Base-by-base conservation (phyloP, 2,797 vertebrate genomes). In the Remorina albescens region DNA sequence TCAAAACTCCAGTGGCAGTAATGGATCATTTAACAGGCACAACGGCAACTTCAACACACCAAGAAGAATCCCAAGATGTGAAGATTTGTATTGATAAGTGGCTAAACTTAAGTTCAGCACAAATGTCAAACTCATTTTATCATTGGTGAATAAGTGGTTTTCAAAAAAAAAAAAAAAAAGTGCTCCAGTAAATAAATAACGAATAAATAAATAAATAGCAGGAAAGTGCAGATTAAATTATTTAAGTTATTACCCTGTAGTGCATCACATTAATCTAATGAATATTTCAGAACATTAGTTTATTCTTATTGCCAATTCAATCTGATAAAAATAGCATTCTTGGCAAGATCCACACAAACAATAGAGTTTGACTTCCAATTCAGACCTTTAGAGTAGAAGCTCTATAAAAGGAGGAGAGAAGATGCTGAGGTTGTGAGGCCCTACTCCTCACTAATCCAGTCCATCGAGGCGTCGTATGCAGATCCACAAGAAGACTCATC, bases 401-500 rank as follows among this genome's bases (percentile, higher is more conserved):
- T 61, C 16, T 10, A 18, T 37, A 15, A 30, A 30, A 54, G 55
- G 42, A 46, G 53, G 25, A 39, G 51, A 63, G 34, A 37, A 39
- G 21, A 46, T 6, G 16, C 13, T 25, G 59, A 70, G 65, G 50
- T 28, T 19, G 13, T 12, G 30, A 30, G 0, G 32, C 58, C 83
- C 92, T 93, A 97, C 89, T 97, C 95, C 88, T 97, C 93, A n/a
- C 81, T 94, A 88, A 98, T 96, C 97, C 97, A 98, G 21, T 96
- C 95, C 95, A 96, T 95, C 69, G 96, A 96, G 76, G 90, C 77
- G 83, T 97, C 95, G 51, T 87, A 54, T 5, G 69, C 50, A 26
- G 74, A 78, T n/a, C 75, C 62, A 2, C 64, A 76, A 58, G 71
- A 82, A 13, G 74, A 78, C 46, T 86, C 61, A 30, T 58, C 68